Evolutionary conservation across 2,797 vertebrate species (phyloP).

Genomic region (Leucoraja ocellata): DNA sequence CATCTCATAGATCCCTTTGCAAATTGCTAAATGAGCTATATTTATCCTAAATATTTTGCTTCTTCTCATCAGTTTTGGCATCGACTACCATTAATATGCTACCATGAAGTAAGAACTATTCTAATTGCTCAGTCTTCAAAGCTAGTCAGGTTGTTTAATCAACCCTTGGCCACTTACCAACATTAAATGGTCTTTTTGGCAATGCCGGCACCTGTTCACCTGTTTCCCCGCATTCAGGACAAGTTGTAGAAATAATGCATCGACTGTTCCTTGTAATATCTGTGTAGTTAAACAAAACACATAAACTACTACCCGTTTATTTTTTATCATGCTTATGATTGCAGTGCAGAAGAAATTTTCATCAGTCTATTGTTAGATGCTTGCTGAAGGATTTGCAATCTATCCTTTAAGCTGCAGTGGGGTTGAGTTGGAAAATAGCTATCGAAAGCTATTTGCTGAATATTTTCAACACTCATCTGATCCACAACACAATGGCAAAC

Average conservation of each 20-base stretch:
- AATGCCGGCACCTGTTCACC: background rate
- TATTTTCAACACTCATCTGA: slow-evolving; percentile 6
- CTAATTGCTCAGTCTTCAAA: background rate
- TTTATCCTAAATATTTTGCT: background rate
- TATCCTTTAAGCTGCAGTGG: slow-evolving; percentile 35
- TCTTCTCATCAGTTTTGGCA: slow-evolving; percentile 7
- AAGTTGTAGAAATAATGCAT: background rate
- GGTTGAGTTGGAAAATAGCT: slow-evolving; percentile 14
- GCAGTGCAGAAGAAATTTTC: slow-evolving; percentile 11
- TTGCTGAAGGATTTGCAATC: slow-evolving; percentile 20
- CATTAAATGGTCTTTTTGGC: background rate
- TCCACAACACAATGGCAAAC: background rate
- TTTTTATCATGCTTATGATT: background rate
- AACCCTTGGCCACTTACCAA: background rate
- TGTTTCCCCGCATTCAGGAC: background rate
- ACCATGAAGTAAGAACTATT: background rate
- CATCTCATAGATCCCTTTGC: background rate
- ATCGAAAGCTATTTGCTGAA: slow-evolving; percentile 26
- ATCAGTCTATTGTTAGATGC: slow-evolving; percentile 18
- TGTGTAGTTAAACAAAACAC: slow-evolving; percentile 18
- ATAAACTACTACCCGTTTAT: background rate
- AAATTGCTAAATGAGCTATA: background rate
- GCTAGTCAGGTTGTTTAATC: background rate
- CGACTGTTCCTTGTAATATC: background rate
- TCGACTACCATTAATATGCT: background rate